Percentiles rank a stretch among this genome's conserved stretches.
Evolutionary conservation across 35 echinoderm and acorn worm genomes (phyloP).

Genomic region (Hemicentrotus pulcherrimus): DNA sequence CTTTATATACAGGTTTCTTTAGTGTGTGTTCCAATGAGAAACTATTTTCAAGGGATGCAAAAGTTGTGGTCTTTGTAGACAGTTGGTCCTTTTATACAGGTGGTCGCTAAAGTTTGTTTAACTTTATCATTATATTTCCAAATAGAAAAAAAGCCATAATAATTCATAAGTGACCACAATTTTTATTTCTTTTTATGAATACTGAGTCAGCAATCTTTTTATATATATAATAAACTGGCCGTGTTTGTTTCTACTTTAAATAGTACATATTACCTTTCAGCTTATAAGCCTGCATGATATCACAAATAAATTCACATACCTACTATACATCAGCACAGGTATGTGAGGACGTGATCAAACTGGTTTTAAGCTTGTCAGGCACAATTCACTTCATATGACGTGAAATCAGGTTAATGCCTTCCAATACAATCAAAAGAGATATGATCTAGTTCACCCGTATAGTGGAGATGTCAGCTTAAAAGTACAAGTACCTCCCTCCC

Average conservation of each 20-base stretch:
- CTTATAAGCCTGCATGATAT: background rate
- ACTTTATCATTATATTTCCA: too few species aligned
- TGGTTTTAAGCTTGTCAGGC: background rate
- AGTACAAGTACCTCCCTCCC: constrained; percentile 15
- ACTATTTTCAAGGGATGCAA: too few species aligned
- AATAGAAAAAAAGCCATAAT: too few species aligned
- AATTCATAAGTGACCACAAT: too few species aligned
- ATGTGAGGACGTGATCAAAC: background rate
- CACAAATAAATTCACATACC: background rate
- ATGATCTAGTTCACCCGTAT: background rate
- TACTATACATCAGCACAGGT: background rate
- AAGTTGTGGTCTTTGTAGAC: too few species aligned
- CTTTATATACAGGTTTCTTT: too few species aligned
- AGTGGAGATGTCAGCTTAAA: background rate
- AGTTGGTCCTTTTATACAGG: too few species aligned
- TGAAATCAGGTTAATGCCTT: background rate
- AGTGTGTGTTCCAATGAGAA: too few species aligned
- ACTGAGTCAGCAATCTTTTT: too few species aligned
- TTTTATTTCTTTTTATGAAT: too few species aligned
- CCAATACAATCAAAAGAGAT: background rate
- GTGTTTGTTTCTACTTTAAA: background rate
- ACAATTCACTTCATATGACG: background rate
- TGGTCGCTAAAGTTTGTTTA: too few species aligned
- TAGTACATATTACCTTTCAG: background rate
- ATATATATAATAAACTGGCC: too few species aligned